These are phyloP conservation scores for Aleiodes testaceus DNA, from an alignment of 2,888 invertebrate species.

Conservation along the genomic window DNA sequence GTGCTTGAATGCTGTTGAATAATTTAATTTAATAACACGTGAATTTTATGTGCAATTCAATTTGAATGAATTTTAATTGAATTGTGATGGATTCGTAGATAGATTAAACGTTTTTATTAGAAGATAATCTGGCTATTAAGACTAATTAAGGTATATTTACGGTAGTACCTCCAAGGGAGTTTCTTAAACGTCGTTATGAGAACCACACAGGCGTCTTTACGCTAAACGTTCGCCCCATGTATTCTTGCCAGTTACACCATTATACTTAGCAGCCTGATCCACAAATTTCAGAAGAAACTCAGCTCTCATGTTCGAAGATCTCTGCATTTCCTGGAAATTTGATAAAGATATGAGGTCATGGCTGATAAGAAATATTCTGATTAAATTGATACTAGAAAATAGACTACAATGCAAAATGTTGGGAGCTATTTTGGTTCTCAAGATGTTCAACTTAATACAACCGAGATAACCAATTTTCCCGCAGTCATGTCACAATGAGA, in stretches of 20 bases:
- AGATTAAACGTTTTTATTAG: not conserved
- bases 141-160: not conserved
- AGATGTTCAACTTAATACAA: conserved; percentile 15
- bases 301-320: too few relatives aligned
- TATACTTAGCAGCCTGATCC: not conserved
- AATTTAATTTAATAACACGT: too few relatives aligned
- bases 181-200: not conserved
- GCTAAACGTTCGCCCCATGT: not conserved
- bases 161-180: not conserved
- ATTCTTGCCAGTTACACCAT: not conserved
- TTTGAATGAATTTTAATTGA: too few relatives aligned
- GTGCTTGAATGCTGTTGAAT: too few relatives aligned
- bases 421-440: not conserved
- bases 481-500: not conserved
- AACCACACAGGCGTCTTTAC: not conserved
- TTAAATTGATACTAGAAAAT: not conserved
- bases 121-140: not conserved
- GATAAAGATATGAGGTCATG: conserved; percentile 3
- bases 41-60: too few relatives aligned
- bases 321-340: too few relatives aligned
- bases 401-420: not conserved
- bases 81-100: too few relatives aligned
- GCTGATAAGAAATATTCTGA: not conserved
- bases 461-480: conserved; percentile 26
- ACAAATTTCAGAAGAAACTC: too few relatives aligned